Evolutionary conservation across 2,113 vertebrate genomes (phyloP), one percentile per base, ranked within the genome.

Genomic region (Chitala chitala): DNA sequence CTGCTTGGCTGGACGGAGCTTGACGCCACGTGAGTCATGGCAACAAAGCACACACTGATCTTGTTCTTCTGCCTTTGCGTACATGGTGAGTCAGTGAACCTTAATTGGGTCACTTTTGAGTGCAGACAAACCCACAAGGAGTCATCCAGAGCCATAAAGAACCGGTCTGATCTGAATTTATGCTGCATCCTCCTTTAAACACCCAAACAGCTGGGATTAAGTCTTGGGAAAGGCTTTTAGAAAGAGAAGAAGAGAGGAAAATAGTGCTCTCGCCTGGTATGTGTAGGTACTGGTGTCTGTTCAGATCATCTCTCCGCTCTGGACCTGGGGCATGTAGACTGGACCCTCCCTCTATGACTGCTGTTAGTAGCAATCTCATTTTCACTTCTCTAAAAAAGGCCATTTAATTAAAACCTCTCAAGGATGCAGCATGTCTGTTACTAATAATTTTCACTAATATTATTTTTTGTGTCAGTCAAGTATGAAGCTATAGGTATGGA

Each of bases 51-150:
- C 24, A 22, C 40, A 20, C 58, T 29, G 10, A 24, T n/a, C 42
- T 48, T 36, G 59, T 66, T 40, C 58, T 66, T 65, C 12, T 6
- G 20, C 50, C 61, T 15, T 51, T 55, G 17, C 29, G 58, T 50
- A 36, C 50, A 65, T 40, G 1, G 61, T 58, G 75, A 76, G 59
- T 72, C 75, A 76, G 26, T 55, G 54, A 61, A 38, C 38, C 36
- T 55, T 72, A 48, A 68, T 68, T 66, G 59, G 75, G 33, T 3
- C 29, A 22, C 6, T 64, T 29, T 12, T 33, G 31, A 63, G 33
- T 26, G 17, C 68, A 72, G 75, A 51, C 72, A 59, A 48, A 59
- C 59, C 70, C 6, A 38, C 6, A 6, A 71, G 61, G n/a, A 44
- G 56, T 42, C n/a, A 56, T 54, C 31, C 31, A 42, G 58, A 9